Percentiles rank a stretch among this genome's conserved stretches.
phyloP scores from a whole-genome alignment of 2,888 invertebrate genomes.

The Noctua fimbriata region DNA sequence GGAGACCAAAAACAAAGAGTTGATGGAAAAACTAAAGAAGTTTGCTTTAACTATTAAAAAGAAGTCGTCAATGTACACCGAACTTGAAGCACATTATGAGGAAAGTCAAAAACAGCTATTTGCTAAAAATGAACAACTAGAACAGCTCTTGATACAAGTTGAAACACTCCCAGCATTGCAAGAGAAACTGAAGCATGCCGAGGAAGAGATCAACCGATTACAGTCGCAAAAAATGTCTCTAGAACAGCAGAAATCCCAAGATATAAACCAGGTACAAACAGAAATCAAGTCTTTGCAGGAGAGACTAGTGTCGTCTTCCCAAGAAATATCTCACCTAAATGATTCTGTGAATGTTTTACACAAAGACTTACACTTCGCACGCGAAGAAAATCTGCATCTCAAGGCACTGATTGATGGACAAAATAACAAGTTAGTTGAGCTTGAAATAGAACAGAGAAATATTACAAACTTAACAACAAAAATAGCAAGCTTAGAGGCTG shows the following conservation, averaged over 20 bases:
- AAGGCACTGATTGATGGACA: conserved; percentile 79
- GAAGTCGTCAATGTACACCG: conserved; percentile 91
- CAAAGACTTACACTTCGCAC: conserved; percentile 75
- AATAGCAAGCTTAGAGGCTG: conserved; percentile 82
- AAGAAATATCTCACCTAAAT: conserved; percentile 76
- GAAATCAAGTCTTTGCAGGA: conserved; percentile 76
- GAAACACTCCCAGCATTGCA: conserved; percentile 82
- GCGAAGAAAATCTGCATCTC: conserved; percentile 77
- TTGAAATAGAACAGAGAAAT: conserved; percentile 85
- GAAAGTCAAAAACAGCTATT: conserved; percentile 81
- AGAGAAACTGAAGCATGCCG: conserved; percentile 83
- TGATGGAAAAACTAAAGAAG: conserved; percentile 94
- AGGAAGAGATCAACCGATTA: conserved; percentile 82
- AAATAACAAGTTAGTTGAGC: conserved; percentile 83
- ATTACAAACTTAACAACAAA: conserved; percentile 82
- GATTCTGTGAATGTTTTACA: conserved; percentile 73
- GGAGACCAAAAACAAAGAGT: conserved; percentile 92
- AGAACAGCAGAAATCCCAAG: conserved; percentile 78
- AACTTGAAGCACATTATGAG: conserved; percentile 90
- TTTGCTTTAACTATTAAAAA: conserved; percentile 94
- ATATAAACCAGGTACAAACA: conserved; percentile 72
- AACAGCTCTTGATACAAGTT: conserved; percentile 80
- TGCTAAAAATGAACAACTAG: conserved; percentile 78
- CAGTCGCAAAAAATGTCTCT: conserved; percentile 76
- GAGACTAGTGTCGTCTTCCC: conserved; percentile 68